Evolutionary conservation across 2,888 invertebrate species (phyloP), one percentile per base, ranked within the genome.

Genomic region (Dasypolia templi): DNA sequence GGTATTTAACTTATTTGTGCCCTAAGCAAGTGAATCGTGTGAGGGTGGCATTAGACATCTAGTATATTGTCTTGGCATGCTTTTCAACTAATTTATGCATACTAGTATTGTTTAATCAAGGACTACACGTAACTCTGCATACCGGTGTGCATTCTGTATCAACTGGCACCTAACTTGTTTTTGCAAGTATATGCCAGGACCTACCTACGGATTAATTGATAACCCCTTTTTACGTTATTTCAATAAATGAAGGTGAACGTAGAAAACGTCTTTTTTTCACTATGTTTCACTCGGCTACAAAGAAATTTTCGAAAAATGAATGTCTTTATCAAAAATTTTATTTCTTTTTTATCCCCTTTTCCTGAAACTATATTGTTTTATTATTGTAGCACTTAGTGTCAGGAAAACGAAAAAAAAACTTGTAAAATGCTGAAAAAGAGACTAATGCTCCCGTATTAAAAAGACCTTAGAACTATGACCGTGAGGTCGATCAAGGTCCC

Each of bases 41-140:
- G n/a, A 73, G 6, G 14, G 22, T 14, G 12, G 2, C 46, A 56
- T 49, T 56, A 49, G n/a, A n/a, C 22, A 75, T 61, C 74, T 26
- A 49, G 67, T 61, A 29, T 26, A 46, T 11, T n/a, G 19, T 55
- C 2, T 29, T 51, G 22, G 26, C 29, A 42, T 61, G 14, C 26
- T 64, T 49, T 39, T 32, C 6, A 46, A 32, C 26, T 19, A 71
- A 77, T 55, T 46, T 35, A 77, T 70, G 44, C 53, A 65, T 22
- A 42, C 17, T 19, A 39, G 39, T 44, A 72, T 72, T 71, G 72
- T 77, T 64, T 77, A 70, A 59, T 77, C 64, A 64, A 77, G 78
- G 77, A 49, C 26, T 64, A 53, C 63, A 77, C 9, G 46, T 59
- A 32, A 44, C 1, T 65, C 39, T 61, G 46, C 32, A 64, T 42